Evolutionary conservation across 2,888 invertebrate genomes (phyloP), one percentile per base, ranked within the genome.

Genomic region (Leptinotarsa juncta): DNA sequence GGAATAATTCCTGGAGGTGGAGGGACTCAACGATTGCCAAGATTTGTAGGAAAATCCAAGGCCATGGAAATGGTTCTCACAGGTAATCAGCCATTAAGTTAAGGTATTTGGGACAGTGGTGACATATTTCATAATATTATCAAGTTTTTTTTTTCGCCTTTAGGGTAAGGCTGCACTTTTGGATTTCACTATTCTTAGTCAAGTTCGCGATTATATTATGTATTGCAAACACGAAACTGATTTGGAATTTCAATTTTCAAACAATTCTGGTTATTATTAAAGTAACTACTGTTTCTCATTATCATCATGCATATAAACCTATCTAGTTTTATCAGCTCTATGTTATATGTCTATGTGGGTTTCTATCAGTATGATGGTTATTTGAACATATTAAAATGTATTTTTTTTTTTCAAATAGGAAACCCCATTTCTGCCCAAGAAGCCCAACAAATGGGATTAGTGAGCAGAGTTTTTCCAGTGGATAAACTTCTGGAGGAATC

Each of bases 11-110:
- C 95, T 85, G 98, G 98, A 55, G 97, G 97, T 70, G 99, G 99
- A 77, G 99, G 99, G 82, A 98, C 98, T 79, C 99, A 98, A 88
- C 91, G 97, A 75, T 89, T 97, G 76, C 92, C 95, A 7, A 89
- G 93, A 74, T 94, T 91, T 79, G 93, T 97, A 77, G 99, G 99
- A 83, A 99, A 99, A 89, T 97, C 97, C 15, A 96, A 96, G 87
- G 97, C 99, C 0, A 99, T 99, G 99, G 99, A 99, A 90, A 95
- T 99, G 83, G 94, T 96, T 60, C 91, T 99, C 3, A 97, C 97
- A 12, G 99, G 98, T 85, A 70, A 32, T 55, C 62, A 5, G 18
- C 18, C 18, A 18, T 26, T 23, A 23, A 32, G 16, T 16, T 16
- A 10, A 32, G 16, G 4, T 62, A 42, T 42, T 42, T 42, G 0